Conservation (phyloP, 2,113 vertebrate genomes). For the Mystacornis crossleyi region DNA sequence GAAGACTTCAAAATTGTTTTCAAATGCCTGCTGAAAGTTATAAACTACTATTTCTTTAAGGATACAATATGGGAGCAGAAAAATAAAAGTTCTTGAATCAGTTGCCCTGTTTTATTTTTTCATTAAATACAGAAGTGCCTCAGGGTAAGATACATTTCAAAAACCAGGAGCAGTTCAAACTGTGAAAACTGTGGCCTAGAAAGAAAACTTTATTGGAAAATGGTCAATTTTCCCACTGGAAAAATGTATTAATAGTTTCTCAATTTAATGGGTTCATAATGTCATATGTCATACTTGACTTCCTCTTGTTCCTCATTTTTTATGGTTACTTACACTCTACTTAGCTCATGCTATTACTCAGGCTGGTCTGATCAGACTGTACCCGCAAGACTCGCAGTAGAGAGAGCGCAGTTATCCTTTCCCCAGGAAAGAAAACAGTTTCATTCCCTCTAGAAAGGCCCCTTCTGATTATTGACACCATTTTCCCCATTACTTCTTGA, state of each 20-base stretch:
- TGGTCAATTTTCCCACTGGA: not conserved
- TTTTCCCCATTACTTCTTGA: not conserved
- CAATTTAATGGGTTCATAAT: conserved; percentile 12
- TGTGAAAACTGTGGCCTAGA: conserved; percentile 7
- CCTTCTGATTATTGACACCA: not conserved
- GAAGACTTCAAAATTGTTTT: not conserved
- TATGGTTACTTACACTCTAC: not conserved
- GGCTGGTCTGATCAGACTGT: not conserved
- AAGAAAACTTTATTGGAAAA: conserved; percentile 37
- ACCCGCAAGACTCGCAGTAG: not conserved
- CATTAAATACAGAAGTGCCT: not conserved
- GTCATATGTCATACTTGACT: not conserved
- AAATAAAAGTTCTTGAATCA: not conserved
- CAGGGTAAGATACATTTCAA: conserved; percentile 30
- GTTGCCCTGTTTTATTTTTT: conserved; percentile 32
- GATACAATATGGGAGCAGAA: not conserved
- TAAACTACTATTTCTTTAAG: not conserved
- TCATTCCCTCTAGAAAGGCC: not conserved
- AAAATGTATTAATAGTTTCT: conserved; percentile 6
- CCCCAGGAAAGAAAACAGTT: not conserved
- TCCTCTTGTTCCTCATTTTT: conserved; percentile 10
- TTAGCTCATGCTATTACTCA: not conserved
- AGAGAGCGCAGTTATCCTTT: not conserved
- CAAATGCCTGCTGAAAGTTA: not conserved
- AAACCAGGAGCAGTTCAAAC: not conserved